Evolutionary conservation across 2,888 invertebrate genomes (phyloP), one percentile per base, ranked within the genome.

Genomic region (Furcula furcula): DNA sequence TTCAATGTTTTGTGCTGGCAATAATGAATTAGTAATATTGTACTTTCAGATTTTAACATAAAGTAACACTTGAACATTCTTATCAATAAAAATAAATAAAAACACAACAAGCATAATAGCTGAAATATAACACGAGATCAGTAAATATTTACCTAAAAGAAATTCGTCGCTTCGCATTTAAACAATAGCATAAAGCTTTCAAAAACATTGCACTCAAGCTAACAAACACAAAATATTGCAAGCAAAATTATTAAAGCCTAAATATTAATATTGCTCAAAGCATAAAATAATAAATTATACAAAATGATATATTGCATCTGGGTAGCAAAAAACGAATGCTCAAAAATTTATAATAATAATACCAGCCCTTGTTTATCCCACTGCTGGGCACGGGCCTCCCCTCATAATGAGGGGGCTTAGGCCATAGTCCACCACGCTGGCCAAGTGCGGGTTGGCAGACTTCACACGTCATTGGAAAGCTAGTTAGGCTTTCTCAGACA

Each of bases 1-100:
- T n/a, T n/a, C n/a, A n/a, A n/a, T n/a, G n/a, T n/a, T n/a, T n/a
- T n/a, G n/a, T n/a, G n/a, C n/a, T n/a, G n/a, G n/a, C n/a, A n/a
- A n/a, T n/a, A n/a, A n/a, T n/a, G n/a, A 34, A 41, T 33, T 32
- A 33, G 38, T 26, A 41, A 46, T 35, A 46, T 35, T 46, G 18
- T 23, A 21, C 26, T 30, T 31, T 12, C 7, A 32, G 19, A 7
- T 27, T 27, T 12, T 12, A 38, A 23, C n/a, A n/a, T 12, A 25
- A 30, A 4, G 11, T 4, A n/a, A 27, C 34, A 32, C 3, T 23
- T 29, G n/a, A n/a, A n/a, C 1, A 14, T 21, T 10, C 20, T n/a
- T 3, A 4, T 20, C n/a, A 20, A 20, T 9, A 20, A 9, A 35
- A 11, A 21, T 21, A 16, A 26, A 16, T 27, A 33, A 29, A 25